Percentiles rank a stretch among this genome's conserved stretches.
phyloP scores from a whole-genome alignment of 2,113 vertebrate genomes.

The Passer domesticus region DNA sequence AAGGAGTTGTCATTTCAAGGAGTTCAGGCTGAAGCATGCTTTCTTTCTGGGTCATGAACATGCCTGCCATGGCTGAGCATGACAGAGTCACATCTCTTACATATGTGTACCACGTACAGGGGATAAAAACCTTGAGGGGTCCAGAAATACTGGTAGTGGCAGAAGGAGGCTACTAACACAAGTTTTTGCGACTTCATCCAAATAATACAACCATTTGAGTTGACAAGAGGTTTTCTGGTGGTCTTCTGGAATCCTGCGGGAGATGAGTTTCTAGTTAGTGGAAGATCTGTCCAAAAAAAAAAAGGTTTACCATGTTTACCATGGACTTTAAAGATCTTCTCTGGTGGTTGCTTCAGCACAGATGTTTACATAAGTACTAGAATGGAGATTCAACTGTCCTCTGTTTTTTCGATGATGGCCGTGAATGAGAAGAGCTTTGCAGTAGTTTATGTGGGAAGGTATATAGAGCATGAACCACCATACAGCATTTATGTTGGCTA shows the following conservation, averaged over 20 bases:
- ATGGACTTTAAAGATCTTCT: background rate
- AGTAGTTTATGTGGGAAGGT: background rate
- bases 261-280: background rate
- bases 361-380: background rate
- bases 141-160: background rate
- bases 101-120: background rate
- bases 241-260: background rate
- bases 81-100: background rate
- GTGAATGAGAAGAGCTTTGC: background rate
- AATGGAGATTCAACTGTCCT: background rate
- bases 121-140: background rate
- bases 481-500: background rate
- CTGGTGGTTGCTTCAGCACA: background rate
- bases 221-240: background rate
- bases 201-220: background rate
- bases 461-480: background rate
- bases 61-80: rapidly evolving
- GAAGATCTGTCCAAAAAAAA: background rate
- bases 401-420: background rate
- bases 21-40: background rate
- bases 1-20: background rate
- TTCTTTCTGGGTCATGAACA: background rate
- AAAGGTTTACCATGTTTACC: background rate
- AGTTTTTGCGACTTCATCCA: background rate
- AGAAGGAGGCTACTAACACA: background rate